A percentile compares a stretch with the other conserved stretches of the same genome.
Conservation (phyloP, 2,797 vertebrate species). For the Babyrousa celebensis region DNA sequence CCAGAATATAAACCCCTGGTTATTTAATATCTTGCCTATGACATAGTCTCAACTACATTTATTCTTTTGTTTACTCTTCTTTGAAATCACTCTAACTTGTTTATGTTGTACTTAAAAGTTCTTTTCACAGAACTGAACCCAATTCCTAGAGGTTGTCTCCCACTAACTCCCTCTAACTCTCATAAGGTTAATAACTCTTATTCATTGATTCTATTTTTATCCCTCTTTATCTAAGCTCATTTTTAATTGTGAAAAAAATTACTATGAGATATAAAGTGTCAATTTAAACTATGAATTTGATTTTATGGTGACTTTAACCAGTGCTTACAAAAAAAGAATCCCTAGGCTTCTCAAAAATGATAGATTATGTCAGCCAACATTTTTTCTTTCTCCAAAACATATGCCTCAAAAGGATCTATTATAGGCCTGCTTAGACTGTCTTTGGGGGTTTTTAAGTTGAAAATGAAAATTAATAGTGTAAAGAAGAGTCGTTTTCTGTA, state of each 20-base stretch:
- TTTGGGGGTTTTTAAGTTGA: not conserved
- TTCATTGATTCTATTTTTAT: not conserved
- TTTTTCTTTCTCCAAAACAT: slow-evolving; percentile 42
- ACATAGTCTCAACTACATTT: not conserved
- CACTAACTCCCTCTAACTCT: not conserved
- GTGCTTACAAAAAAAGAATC: slow-evolving; percentile 39
- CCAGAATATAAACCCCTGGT: not conserved
- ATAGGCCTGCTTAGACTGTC: not conserved
- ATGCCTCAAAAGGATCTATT: not conserved
- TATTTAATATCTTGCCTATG: not conserved
- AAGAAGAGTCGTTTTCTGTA: not conserved
- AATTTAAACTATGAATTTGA: slow-evolving; percentile 59
- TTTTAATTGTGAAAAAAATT: slow-evolving; percentile 72
- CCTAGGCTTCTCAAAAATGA: not conserved
- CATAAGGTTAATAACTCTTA: not conserved
- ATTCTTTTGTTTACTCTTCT: not conserved
- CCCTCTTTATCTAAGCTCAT: not conserved
- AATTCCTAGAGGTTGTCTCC: not conserved
- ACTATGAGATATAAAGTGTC: slow-evolving; percentile 61
- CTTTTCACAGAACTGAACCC: not conserved
- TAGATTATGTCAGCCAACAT: slow-evolving; percentile 22
- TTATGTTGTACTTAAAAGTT: not conserved
- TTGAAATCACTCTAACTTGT: not conserved
- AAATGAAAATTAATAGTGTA: not conserved
- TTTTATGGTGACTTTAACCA: slow-evolving; percentile 11